A percentile compares a stretch with the other conserved stretches of the same genome.
These are phyloP conservation scores for Euschistus heros DNA, from an alignment of 1,140 invertebrate genomes.

Conservation along the genomic window DNA sequence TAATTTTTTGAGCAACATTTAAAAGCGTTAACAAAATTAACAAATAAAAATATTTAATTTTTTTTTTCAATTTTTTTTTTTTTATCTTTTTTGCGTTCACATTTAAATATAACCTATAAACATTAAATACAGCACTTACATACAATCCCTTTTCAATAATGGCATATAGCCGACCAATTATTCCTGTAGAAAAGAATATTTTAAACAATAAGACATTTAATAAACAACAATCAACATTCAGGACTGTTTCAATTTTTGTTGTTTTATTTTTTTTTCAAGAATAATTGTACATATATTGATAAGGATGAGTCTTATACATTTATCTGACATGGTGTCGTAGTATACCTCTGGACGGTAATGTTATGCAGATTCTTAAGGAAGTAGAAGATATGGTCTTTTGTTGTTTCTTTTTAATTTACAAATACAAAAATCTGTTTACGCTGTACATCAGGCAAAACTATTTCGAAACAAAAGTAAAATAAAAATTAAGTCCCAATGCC, in stretches of 20 bases:
- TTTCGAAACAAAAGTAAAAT: not conserved
- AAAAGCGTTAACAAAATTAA: constrained; percentile 9
- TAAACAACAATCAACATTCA: not conserved
- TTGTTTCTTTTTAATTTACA: not conserved
- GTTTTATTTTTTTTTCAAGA: not conserved
- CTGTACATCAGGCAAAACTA: not conserved
- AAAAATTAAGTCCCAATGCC: not conserved
- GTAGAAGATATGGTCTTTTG: not conserved
- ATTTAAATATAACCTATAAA: constrained; percentile 3
- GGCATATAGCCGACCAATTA: not conserved
- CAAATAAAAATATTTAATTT: not conserved
- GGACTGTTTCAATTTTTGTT: not conserved
- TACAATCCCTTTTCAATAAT: not conserved
- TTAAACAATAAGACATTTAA: not conserved
- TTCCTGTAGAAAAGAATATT: not conserved
- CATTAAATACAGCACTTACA: constrained; percentile 4
- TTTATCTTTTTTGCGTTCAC: not conserved
- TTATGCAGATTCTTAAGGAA: not conserved
- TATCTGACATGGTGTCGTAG: not conserved
- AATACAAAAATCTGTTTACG: not conserved
- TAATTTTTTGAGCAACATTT: constrained; percentile 8
- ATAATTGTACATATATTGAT: not conserved
- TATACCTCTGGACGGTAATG: constrained; percentile 5
- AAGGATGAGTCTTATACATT: not conserved
- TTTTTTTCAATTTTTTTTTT: too few species aligned